Evolutionary conservation across 2,888 invertebrate species (phyloP).

Genomic region (Gasteruption jaculator): DNA sequence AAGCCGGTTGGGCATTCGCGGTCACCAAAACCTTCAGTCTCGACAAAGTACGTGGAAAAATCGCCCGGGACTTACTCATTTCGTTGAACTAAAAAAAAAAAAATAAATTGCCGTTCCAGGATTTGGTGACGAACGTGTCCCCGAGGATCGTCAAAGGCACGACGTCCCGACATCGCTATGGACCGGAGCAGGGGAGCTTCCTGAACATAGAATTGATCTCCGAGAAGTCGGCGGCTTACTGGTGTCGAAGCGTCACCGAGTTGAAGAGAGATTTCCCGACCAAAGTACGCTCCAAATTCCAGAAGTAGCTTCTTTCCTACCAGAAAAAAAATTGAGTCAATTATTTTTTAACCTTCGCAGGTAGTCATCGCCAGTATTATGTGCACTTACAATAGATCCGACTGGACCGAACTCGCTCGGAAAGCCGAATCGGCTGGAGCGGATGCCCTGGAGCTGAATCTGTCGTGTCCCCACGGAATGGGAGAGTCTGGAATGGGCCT

Average conservation of each 20-base stretch:
- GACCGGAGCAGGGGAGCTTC: slow-evolving; percentile 95
- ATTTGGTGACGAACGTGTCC: slow-evolving; percentile 93
- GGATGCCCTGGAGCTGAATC: slow-evolving; percentile 91
- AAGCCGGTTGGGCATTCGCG: slow-evolving; percentile 96
- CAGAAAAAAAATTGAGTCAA: not conserved
- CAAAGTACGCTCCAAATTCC: slow-evolving; percentile 64
- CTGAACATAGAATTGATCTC: slow-evolving; percentile 97
- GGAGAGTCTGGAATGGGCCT: slow-evolving; percentile 97
- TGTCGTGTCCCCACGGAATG: slow-evolving; percentile 99
- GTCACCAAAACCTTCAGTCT: slow-evolving; percentile 95
- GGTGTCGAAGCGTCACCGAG: slow-evolving; percentile 84
- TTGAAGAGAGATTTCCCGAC: slow-evolving; percentile 88
- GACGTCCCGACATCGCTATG: slow-evolving; percentile 86
- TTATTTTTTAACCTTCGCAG: slow-evolving; percentile 49
- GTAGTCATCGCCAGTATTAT: slow-evolving; percentile 93
- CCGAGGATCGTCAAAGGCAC: slow-evolving; percentile 93
- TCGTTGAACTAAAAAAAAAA: not conserved
- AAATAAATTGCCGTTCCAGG: slow-evolving; percentile 60
- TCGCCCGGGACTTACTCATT: not conserved
- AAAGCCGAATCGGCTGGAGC: slow-evolving; percentile 80
- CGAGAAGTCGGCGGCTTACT: slow-evolving; percentile 91
- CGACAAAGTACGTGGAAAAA: slow-evolving; percentile 68
- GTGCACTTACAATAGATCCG: slow-evolving; percentile 81
- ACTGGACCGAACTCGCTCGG: slow-evolving; percentile 81
- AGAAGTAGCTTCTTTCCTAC: not conserved